A percentile compares a stretch with the other conserved stretches of the same genome.
Evolutionary conservation across 2,888 invertebrate species (phyloP).

Genomic region (Dilophus febrilis): DNA sequence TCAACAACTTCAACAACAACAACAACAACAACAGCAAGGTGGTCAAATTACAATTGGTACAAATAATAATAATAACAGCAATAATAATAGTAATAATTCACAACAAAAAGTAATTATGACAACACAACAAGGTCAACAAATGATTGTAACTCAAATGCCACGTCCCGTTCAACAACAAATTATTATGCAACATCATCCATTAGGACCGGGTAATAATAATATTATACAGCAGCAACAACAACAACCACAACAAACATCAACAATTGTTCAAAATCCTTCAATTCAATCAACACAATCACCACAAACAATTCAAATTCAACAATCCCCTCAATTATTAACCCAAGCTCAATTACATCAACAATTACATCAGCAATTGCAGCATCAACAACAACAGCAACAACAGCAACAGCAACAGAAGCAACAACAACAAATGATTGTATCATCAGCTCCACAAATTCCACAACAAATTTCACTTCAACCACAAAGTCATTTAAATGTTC

Average conservation of each 20-base stretch:
- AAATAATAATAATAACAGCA: constrained; percentile 1
- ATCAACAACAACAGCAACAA: constrained; percentile 7
- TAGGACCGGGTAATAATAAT: constrained; percentile 6
- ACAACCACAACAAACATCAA: constrained; percentile 6
- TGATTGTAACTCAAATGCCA: constrained; percentile 41
- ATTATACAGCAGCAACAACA: constrained; percentile 7
- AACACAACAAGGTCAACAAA: constrained; percentile 45
- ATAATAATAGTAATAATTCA: no score
- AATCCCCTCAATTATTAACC: constrained; percentile 1
- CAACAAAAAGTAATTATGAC: constrained; percentile 44
- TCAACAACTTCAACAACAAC: constrained; percentile 19
- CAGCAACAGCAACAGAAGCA: background rate
- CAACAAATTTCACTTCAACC: constrained; percentile 31
- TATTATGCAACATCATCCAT: constrained; percentile 15
- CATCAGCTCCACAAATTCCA: constrained; percentile 1
- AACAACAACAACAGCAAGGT: constrained; percentile 2
- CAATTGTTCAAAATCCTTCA: constrained; percentile 2
- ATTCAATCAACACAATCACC: constrained; percentile 6
- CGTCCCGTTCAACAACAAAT: constrained; percentile 18
- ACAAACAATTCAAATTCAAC: constrained; percentile 6
- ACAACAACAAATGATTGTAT: constrained; percentile 5
- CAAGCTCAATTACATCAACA: background rate
- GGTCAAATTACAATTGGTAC: constrained; percentile 16
- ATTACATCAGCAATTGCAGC: background rate
- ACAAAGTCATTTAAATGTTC: constrained; percentile 7